A percentile compares a stretch with the other conserved stretches of the same genome.
These are phyloP conservation scores for Caenorhabditis virilis DNA, from an alignment of 2,888 invertebrate species.

Conservation along the genomic window DNA sequence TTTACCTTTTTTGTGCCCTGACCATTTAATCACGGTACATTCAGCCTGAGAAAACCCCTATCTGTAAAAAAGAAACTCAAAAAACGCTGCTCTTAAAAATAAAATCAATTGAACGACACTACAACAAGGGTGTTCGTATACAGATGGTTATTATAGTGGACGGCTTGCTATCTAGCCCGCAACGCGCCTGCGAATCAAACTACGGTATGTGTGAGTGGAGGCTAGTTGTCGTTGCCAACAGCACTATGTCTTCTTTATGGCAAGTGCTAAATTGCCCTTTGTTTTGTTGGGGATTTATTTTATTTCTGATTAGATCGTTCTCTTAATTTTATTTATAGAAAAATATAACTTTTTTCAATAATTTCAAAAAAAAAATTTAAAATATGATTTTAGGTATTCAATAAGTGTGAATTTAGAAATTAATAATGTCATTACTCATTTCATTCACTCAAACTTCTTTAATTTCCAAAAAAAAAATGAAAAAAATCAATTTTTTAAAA, in stretches of 20 bases:
- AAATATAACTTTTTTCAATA: neutral
- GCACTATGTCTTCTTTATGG: conserved; percentile 12
- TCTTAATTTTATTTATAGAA: neutral
- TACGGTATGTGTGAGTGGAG: conserved; percentile 27
- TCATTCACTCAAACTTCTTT: too few species aligned
- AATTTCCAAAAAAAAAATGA: too few species aligned
- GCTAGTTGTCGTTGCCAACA: conserved; percentile 16
- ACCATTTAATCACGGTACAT: conserved; percentile 30
- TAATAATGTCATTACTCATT: too few species aligned
- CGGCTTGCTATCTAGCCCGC: conserved; percentile 20
- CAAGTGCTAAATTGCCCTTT: too few species aligned
- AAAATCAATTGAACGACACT: too few species aligned
- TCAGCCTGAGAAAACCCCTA: conserved; percentile 6
- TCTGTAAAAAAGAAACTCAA: neutral
- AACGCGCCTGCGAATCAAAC: conserved; percentile 40
- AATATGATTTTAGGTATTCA: too few species aligned
- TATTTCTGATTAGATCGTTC: too few species aligned
- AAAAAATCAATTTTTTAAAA: too few species aligned
- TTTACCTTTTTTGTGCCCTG: conserved; percentile 27
- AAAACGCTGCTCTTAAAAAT: neutral
- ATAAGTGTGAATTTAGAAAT: too few species aligned
- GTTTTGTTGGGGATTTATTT: too few species aligned
- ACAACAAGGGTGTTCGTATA: too few species aligned
- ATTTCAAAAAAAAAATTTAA: conserved; percentile 1
- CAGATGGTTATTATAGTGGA: conserved; percentile 3